phyloP scores from a whole-genome alignment of 2,888 invertebrate species.

The Thumatha senex region DNA sequence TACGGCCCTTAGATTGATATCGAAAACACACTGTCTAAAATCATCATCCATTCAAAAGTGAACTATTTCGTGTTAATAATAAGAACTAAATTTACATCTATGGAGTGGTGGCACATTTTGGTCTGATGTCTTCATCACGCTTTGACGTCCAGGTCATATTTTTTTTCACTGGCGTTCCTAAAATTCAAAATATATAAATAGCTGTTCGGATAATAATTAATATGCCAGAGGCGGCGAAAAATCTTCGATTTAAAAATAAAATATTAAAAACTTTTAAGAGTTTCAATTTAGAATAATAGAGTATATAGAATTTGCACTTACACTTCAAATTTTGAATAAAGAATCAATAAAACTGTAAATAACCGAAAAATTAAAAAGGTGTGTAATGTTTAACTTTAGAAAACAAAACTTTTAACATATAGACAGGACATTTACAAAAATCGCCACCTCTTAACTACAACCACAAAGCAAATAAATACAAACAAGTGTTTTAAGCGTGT shows the following conservation, averaged over 20 bases:
- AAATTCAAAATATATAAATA: conserved; percentile 44
- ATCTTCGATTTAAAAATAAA: not conserved
- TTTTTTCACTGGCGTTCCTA: conserved; percentile 76
- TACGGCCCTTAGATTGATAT: too few species aligned
- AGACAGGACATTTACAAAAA: not conserved
- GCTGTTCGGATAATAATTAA: conserved; percentile 18
- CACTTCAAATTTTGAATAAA: not conserved
- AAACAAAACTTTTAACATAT: not conserved
- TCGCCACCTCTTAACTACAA: conserved; percentile 27
- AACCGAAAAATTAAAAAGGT: not conserved
- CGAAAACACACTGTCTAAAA: not conserved
- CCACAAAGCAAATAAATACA: conserved; percentile 20
- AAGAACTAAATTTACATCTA: conserved; percentile 28
- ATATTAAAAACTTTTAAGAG: not conserved
- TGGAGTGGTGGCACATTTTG: conserved; percentile 25
- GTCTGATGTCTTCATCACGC: conserved; percentile 53
- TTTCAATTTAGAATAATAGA: not conserved
- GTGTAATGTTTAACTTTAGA: not conserved
- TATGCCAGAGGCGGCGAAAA: conserved; percentile 31
- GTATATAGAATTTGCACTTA: not conserved
- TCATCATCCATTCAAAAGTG: conserved; percentile 25
- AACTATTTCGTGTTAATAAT: conserved; percentile 33
- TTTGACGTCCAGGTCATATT: conserved; percentile 71
- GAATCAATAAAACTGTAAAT: not conserved
- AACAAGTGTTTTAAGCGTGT: conserved; percentile 12